Conservation (phyloP, 35 echinoderm and acorn worm genomes). For the Anneissia japonica region DNA sequence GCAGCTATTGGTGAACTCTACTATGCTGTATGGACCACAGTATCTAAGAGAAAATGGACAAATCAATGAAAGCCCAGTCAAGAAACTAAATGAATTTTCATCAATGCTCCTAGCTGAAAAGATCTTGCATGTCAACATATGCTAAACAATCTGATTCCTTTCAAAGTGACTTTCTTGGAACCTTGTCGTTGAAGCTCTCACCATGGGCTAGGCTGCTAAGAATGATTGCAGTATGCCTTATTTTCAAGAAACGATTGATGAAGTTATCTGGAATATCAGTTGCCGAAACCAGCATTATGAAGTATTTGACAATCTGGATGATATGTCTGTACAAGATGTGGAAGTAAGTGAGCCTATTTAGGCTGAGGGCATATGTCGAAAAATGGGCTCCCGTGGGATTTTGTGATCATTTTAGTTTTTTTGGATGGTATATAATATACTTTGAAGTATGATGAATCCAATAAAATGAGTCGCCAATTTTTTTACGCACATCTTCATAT, state of each 20-base stretch:
- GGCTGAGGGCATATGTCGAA: no score
- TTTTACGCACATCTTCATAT: no score
- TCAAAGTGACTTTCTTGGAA: neutral
- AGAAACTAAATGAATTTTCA: no score
- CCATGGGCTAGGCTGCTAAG: neutral
- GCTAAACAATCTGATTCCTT: neutral
- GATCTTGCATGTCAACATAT: neutral
- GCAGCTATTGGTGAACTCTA: neutral
- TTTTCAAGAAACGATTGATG: neutral
- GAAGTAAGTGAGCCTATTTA: neutral
- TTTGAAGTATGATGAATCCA: no score
- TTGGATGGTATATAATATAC: no score
- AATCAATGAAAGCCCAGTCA: neutral
- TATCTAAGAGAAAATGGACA: no score
- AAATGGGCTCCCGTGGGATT: no score
- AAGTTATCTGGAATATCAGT: no score
- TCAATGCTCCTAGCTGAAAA: no score
- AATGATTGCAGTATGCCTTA: neutral
- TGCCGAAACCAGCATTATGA: neutral
- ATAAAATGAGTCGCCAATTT: no score
- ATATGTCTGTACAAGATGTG: neutral
- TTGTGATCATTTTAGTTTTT: no score
- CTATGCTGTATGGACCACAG: neutral
- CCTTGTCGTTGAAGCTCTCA: neutral
- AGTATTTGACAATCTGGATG: neutral